Percentiles rank a stretch among this genome's conserved stretches.
phyloP scores from a whole-genome alignment of 1,140 invertebrate genomes.

The Yoshiicerus persimilis region DNA sequence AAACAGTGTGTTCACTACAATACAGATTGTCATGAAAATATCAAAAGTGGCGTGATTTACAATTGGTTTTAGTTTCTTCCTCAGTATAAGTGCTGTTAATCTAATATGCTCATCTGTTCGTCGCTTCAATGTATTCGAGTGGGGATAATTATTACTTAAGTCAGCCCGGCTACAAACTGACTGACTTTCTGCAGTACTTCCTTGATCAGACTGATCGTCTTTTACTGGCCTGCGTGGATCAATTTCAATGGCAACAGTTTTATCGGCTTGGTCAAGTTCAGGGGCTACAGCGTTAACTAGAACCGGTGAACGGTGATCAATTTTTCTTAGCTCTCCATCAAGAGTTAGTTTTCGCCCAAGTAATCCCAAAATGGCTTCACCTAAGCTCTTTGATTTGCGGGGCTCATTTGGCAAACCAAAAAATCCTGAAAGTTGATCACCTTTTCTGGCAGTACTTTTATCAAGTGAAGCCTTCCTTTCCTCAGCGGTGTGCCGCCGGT shows the following conservation, averaged over 20 bases:
- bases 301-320: neutral
- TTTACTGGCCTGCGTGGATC: too few species aligned
- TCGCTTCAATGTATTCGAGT: too few species aligned
- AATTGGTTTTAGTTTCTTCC: too few species aligned
- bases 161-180: too few species aligned
- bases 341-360: neutral
- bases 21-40: slow-evolving; percentile 81
- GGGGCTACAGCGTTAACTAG: neutral
- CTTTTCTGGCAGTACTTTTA: neutral
- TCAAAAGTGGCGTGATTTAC: slow-evolving; percentile 52
- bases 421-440: neutral
- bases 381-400: neutral
- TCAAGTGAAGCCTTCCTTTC: neutral
- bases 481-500: neutral
- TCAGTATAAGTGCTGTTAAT: too few species aligned
- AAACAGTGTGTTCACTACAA: slow-evolving; percentile 84
- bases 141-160: too few species aligned
- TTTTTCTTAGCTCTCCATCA: neutral
- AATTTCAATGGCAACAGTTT: neutral
- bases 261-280: neutral
- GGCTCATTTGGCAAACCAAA: too few species aligned
- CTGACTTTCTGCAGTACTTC: too few species aligned
- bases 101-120: too few species aligned
- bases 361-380: neutral
- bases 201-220: too few species aligned